These are phyloP conservation scores for Drosophila eohydei DNA, from an alignment of 2,888 invertebrate genomes.

Conservation along the genomic window DNA sequence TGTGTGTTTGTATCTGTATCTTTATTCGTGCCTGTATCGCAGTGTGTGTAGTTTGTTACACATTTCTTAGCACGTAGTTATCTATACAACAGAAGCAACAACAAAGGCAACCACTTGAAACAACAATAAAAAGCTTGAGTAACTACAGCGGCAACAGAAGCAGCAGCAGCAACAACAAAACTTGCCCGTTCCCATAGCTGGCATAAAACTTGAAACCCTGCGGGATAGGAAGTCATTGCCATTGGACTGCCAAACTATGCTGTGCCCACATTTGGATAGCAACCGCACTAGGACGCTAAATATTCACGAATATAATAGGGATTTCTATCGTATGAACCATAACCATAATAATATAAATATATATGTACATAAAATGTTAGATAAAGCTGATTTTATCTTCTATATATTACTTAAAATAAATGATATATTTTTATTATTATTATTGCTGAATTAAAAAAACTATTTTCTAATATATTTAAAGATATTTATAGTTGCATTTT, in stretches of 20 bases:
- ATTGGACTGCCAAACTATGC: constrained; percentile 31
- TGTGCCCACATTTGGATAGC: constrained; percentile 40
- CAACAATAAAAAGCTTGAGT: constrained; percentile 77
- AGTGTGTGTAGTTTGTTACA: constrained; percentile 67
- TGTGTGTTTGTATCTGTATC: constrained; percentile 21
- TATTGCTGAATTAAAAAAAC: no score
- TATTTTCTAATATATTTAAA: no score
- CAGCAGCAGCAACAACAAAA: constrained; percentile 21
- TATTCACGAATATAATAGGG: constrained; percentile 36
- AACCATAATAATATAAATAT: not conserved
- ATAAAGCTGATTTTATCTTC: no score
- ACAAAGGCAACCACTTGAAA: constrained; percentile 65
- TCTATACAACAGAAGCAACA: constrained; percentile 47
- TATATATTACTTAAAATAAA: no score
- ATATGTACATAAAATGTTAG: not conserved
- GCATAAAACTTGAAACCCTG: constrained; percentile 57
- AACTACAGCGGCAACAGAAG: constrained; percentile 37
- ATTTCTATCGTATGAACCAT: not conserved
- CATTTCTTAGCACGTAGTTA: constrained; percentile 82
- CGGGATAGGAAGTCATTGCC: constrained; percentile 46
- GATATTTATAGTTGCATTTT: no score
- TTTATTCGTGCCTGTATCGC: constrained; percentile 40
- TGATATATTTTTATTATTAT: no score
- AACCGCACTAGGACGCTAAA: constrained; percentile 21
- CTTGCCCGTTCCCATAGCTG: constrained; percentile 32